Base-by-base conservation (phyloP, 2,113 vertebrate species). In the Patagioenas fasciata region DNA sequence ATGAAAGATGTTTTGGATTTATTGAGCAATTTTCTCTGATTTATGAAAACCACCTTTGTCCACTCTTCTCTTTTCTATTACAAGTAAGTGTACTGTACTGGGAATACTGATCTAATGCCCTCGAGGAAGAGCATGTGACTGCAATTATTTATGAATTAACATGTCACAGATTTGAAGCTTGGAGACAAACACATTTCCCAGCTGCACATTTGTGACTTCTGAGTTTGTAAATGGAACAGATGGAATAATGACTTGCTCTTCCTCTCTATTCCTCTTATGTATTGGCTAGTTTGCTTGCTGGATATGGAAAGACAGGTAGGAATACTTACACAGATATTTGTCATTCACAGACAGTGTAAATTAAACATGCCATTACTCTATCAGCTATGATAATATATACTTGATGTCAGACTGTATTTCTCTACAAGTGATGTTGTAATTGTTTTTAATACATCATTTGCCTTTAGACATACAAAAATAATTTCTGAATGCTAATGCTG, bases 161-260 rank as follows among this genome's bases (percentile, higher is more conserved):
- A 93, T 87, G 86, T 86, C 73, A 74, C 64, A 79, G 77, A 88
- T 75, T 93, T 58, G 86, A 81, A 95, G 72, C 84, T 95, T 80
- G 88, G 70, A 93, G 95, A 91, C 94, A 97, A 95, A 83, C 90
- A 94, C 60, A 79, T 96, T 97, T 96, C 89, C 92, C 92, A 95
- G 90, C 75, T 95, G 82, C 73, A 80, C 73, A 17, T 93, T 96
- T 96, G 71, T 95, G 90, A 85, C 85, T 96, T 89, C 69, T 90
- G 92, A 90, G 73, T 96, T 95, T 97, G 93, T 93, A 96, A 96
- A 96, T 77, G 92, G 58, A 94, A 58, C 18, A 81, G 90, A 93
- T 93, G 88, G 96, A 96, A 96, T 88, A 93, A 91, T 71, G 80
- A 74, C 44, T 69, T 87, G 47, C 23, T 80, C 80, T 92, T 80